Conservation (phyloP, 2,888 invertebrate genomes). For the Strigamia maritima region DNA sequence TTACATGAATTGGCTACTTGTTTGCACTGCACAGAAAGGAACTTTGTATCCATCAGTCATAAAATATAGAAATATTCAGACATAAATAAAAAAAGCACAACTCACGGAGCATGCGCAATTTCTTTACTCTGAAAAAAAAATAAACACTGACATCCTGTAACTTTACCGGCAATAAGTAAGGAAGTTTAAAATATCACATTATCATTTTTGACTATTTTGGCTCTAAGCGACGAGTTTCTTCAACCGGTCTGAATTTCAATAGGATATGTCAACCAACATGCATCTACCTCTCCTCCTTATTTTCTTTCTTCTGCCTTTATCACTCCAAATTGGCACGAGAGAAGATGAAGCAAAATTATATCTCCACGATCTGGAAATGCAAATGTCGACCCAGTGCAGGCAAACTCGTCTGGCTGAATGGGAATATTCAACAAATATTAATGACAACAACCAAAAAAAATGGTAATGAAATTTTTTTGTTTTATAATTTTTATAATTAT, state of each 20-base stretch:
- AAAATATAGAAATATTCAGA: too few relatives aligned
- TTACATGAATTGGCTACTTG: too few relatives aligned
- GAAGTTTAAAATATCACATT: not conserved
- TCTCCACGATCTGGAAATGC: not conserved
- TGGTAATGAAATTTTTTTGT: not conserved
- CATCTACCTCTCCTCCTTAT: not conserved
- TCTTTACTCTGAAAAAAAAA: not conserved
- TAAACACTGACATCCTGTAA: not conserved
- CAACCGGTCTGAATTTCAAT: not conserved
- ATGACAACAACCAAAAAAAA: not conserved
- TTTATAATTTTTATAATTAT: not conserved
- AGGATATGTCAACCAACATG: not conserved
- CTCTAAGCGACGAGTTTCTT: not conserved
- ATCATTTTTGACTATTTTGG: not conserved
- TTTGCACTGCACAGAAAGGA: too few relatives aligned
- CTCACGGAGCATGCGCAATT: not conserved
- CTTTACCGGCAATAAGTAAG: not conserved
- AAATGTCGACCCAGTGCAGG: not conserved
- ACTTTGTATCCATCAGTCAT: too few relatives aligned
- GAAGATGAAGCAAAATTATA: not conserved
- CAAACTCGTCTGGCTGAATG: not conserved
- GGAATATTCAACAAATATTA: not conserved
- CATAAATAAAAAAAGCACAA: too few relatives aligned
- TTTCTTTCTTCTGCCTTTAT: not conserved
- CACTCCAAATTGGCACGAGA: not conserved